Evolutionary conservation across 2,888 invertebrate genomes (phyloP), one percentile per base, ranked within the genome.

Genomic region (Trichopria drosophilae): DNA sequence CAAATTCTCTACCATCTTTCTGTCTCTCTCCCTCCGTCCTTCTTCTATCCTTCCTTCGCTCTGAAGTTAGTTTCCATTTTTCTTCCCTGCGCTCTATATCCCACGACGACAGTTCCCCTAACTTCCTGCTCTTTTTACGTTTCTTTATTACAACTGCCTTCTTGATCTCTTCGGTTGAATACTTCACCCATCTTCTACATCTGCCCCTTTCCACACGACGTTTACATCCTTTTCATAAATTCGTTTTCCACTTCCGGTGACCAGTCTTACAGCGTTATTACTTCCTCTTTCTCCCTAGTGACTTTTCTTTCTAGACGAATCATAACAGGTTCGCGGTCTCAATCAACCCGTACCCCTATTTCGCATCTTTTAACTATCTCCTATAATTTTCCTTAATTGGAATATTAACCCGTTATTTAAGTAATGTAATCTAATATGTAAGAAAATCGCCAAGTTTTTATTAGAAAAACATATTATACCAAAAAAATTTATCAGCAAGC

Each of bases 241-340:
- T 23, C 22, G 4, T n/a, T n/a, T n/a, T n/a, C 22, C 5, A 36
- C 9, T 13, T 18, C n/a, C 9, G 35, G 1, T 10, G n/a, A n/a
- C n/a, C n/a, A n/a, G n/a, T n/a, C n/a, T n/a, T n/a, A n/a, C n/a
- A n/a, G n/a, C n/a, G n/a, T n/a, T n/a, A n/a, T n/a, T n/a, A n/a
- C n/a, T n/a, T n/a, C n/a, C n/a, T n/a, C n/a, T n/a, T n/a, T n/a
- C n/a, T n/a, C n/a, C n/a, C n/a, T n/a, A n/a, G n/a, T n/a, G n/a
- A n/a, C n/a, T n/a, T n/a, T n/a, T n/a, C n/a, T n/a, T n/a, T n/a
- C n/a, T n/a, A n/a, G n/a, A n/a, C n/a, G n/a, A n/a, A n/a, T n/a
- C n/a, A n/a, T n/a, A n/a, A n/a, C n/a, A n/a, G 45, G 45, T 4
- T 23, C 13, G 16, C 45, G 51, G 37, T 45, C 44, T 4, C 37